A percentile compares a stretch with the other conserved stretches of the same genome.
Conservation (phyloP, 2,888 invertebrate species). For the Smittia sp. region DNA sequence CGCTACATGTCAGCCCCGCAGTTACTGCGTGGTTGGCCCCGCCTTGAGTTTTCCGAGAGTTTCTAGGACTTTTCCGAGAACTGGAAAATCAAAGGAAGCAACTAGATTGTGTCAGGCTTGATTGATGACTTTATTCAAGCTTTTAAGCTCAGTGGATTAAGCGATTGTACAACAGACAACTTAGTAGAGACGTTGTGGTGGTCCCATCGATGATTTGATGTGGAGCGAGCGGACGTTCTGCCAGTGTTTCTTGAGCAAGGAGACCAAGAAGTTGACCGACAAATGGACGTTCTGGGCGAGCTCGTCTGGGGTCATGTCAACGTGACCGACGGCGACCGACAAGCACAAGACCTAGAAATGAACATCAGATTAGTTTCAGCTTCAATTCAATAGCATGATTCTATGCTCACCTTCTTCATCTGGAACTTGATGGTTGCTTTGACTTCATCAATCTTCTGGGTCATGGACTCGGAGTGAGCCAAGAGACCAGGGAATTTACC, state of each 20-base stretch:
- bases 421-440: conserved; percentile 99
- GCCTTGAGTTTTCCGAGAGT: too few species aligned
- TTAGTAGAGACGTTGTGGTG: conserved; percentile 95
- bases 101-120: too few species aligned
- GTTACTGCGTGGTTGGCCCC: too few species aligned
- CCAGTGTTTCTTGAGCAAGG: conserved; percentile 99
- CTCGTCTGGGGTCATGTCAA: conserved; percentile 93
- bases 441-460: conserved; percentile 94
- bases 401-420: conserved; percentile 95
- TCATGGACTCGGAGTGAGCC: conserved; percentile 95
- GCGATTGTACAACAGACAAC: too few species aligned
- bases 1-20: too few species aligned
- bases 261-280: conserved; percentile 98
- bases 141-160: too few species aligned
- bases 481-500: conserved; percentile 99
- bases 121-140: too few species aligned
- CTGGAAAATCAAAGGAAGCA: too few species aligned
- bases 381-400: too few species aligned
- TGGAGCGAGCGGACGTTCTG: conserved; percentile 98
- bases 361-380: background rate
- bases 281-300: conserved; percentile 95
- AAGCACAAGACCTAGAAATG: conserved; percentile 82
- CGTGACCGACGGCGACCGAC: conserved; percentile 97
- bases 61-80: too few species aligned
- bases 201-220: conserved; percentile 99